Percentiles rank a stretch among this genome's conserved stretches.
Evolutionary conservation across 2,113 vertebrate genomes (phyloP).

Genomic region (Aviceda subcristata): DNA sequence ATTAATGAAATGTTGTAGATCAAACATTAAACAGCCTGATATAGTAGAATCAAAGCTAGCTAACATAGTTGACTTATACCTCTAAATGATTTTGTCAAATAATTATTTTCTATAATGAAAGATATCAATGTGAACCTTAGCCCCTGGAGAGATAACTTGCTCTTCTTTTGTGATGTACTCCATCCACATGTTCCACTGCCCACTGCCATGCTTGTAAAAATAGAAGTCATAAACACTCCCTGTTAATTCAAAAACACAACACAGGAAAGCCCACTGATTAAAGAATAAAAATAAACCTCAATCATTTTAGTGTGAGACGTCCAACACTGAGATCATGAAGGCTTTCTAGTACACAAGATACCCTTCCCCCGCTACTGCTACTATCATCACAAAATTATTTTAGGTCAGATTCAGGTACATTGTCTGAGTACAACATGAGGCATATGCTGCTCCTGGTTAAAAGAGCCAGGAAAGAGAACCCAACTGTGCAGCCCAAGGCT

Average conservation of each 20-base stretch:
- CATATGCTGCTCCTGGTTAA: background rate
- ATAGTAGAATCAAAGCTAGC: background rate
- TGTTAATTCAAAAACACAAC: conserved; percentile 57
- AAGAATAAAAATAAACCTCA: background rate
- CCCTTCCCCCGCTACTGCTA: accelerated
- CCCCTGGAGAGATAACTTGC: conserved; percentile 68
- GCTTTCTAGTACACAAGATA: background rate
- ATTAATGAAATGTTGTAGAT: background rate
- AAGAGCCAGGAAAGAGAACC: background rate
- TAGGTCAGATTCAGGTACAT: background rate
- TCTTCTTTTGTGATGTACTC: conserved; percentile 84
- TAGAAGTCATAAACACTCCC: conserved; percentile 91
- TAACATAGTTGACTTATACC: background rate
- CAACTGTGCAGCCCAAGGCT: background rate
- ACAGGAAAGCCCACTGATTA: background rate
- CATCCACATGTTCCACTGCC: conserved; percentile 85
- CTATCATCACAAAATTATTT: background rate
- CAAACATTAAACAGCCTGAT: background rate
- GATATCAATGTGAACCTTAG: conserved; percentile 75
- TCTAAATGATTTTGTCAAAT: background rate
- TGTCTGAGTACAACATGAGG: background rate
- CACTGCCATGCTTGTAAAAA: conserved; percentile 82
- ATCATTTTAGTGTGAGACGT: background rate
- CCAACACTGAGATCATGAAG: background rate
- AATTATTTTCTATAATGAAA: background rate